Base-by-base conservation (phyloP, 2,797 vertebrate genomes). In the Oreortyx pictus region DNA sequence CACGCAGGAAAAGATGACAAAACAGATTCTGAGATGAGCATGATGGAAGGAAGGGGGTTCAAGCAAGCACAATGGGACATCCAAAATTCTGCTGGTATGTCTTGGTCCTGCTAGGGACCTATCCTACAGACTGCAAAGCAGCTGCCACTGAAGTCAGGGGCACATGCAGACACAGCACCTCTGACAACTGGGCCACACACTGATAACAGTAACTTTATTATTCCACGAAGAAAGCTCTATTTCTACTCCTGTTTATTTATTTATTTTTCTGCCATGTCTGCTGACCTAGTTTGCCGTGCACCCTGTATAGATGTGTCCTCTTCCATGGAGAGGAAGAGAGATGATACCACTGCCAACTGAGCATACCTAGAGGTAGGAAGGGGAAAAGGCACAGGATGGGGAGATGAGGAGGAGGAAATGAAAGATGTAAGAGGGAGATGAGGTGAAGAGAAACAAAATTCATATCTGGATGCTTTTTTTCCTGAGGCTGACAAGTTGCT, bases 201-300 rank as follows among this genome's bases (percentile, higher is more conserved):
- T 79, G 83, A 24, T 37, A 89, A 92, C 50, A 17, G 4, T 29
- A 78, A 71, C 74, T 72, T 61, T 89, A 50, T 68, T 89, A 88
- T 71, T 81, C 47, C 7, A 74, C 25, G 50, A 84, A 77, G 27
- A 92, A 72, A 19, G 39, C 49, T 89, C 52, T 71, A 75, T 65
- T 93, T 83, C 80, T 75, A 23, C 23, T 56, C 83, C 47, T 70
- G 65, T 72, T 50, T 25, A 25, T 86, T 72, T 47, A 70, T 50
- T 25, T 49, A 86, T 72, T 47, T 64, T 37, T 67, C 73, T 94
- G 70, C 77, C 84, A 72, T 35, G 66, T 77, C 91, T 82, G 47
- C 54, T 94, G 92, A 92, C 90, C 91, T 92, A 90, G 85, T 93
- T 93, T 87, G 91, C 73, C 89, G 27, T 90, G 50, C 85, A 77